Base-by-base conservation (phyloP, 2,888 invertebrate species). In the Willowsia nigromaculata region DNA sequence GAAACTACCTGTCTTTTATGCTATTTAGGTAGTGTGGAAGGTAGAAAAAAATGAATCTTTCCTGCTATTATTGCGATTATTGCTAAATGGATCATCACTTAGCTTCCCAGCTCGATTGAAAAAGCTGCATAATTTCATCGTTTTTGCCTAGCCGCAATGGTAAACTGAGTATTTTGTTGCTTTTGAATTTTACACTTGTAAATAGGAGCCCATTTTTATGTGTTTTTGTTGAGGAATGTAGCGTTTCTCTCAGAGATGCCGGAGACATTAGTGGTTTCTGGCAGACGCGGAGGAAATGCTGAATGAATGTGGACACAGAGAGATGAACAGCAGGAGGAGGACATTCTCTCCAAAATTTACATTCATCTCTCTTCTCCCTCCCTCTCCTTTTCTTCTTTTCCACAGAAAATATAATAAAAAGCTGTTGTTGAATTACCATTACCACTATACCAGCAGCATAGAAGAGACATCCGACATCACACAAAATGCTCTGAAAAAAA, bases 211-310 rank as follows among this genome's bases (percentile, higher is more conserved):
- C n/a, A n/a, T n/a, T n/a, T n/a, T n/a, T n/a, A n/a, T n/a, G n/a
- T n/a, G n/a, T n/a, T n/a, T n/a, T n/a, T n/a, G n/a, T n/a, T n/a
- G n/a, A n/a, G n/a, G n/a, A n/a, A n/a, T n/a, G n/a, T n/a, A n/a
- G n/a, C n/a, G n/a, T n/a, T n/a, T n/a, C n/a, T n/a, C n/a, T n/a
- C n/a, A n/a, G n/a, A 71, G 18, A 53, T 7, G 47, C 33, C n/a
- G 40, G 81, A 83, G 83, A 83, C 83, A 83, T 83, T 83, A 83
- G 83, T 83, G 83, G 83, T 83, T 83, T 83, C 83, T 83, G 83
- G 83, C 83, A 83, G 62, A 40, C n/a, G 68, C 33, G 30, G 22
- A 82, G 83, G 83, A 71, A 83, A 65, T 53, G 30, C 30, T 33
- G 68, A 71, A 71, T 83, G 83, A 50, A 53, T 43, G 71, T 71